phyloP scores from a whole-genome alignment of 1,140 invertebrate species.

The honey bee (Apis mellifera) region Amel_HAv3.1 CM009939.2:10475001-10475500 shows the following conservation, averaged over 20 bases:
- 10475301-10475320: slow-evolving; percentile 17
- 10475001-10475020: too few relatives aligned
- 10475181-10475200: slow-evolving; percentile 48
- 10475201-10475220: slow-evolving; percentile 11
- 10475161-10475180: slow-evolving; percentile 14
- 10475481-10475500: too few relatives aligned
- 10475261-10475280: too few relatives aligned
- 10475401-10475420: too few relatives aligned
- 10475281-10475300: background rate
- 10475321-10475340: background rate
- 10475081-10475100: slow-evolving; percentile 50
- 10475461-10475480: too few relatives aligned
- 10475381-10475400: too few relatives aligned
- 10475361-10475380: background rate
- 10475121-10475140: slow-evolving; percentile 43
- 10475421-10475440: too few relatives aligned
- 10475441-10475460: too few relatives aligned
- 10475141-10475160: slow-evolving; percentile 29
- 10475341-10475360: slow-evolving; percentile 17
- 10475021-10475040: too few relatives aligned
- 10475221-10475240: slow-evolving; percentile 40
- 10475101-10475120: slow-evolving; percentile 48
- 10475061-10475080: slow-evolving; percentile 47
- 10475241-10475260: slow-evolving; percentile 5
- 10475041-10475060: background rate